Evolutionary conservation across 2,797 vertebrate species (phyloP), one percentile per base, ranked within the genome.

Genomic region (Columba guinea): DNA sequence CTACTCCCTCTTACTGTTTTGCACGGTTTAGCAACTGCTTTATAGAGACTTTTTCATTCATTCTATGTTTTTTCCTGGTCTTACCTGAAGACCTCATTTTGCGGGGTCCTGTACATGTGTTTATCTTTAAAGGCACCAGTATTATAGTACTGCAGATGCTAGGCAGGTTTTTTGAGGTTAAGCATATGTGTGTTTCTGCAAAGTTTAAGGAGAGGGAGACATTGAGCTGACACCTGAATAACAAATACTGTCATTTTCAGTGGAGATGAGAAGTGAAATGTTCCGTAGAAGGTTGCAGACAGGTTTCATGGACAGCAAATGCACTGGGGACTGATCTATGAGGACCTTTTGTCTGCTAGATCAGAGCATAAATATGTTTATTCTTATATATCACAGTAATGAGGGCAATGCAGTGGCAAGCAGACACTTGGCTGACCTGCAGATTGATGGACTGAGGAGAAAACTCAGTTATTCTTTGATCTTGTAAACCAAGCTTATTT

Each of bases 231-330:
- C 75, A 53, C 68, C 35, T 68, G 64, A 94, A 62, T 87, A 89
- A 95, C 68, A 95, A 85, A 91, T 74, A 63, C 39, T 52, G 83
- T 90, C 19, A 67, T 91, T 93, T 95, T 89, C 46, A 53, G 39
- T 56, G 53, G 52, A 87, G 37, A 11, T 53, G 63, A 60, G 75
- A 90, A 89, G 70, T 79, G 7, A 80, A 87, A 70, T 67, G 52
- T 53, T 93, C 56, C 51, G 85, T 60, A 87, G 81, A 97, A 95
- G 86, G 68, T 7, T 93, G 84, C 81, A 77, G 60, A 51, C 46
- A 71, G 44, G 8, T 95, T 96, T 94, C 63, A 60, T 65, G 63
- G 84, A 58, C 76, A 63, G 63, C 22, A 67, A 53, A 55, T 46
- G 78, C 9, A 2, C 52, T 79, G 48, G 15, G 20, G 13, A 32